These are phyloP conservation scores for Heliothis peltigera DNA, from an alignment of 2,888 invertebrate species.

Conservation along the genomic window DNA sequence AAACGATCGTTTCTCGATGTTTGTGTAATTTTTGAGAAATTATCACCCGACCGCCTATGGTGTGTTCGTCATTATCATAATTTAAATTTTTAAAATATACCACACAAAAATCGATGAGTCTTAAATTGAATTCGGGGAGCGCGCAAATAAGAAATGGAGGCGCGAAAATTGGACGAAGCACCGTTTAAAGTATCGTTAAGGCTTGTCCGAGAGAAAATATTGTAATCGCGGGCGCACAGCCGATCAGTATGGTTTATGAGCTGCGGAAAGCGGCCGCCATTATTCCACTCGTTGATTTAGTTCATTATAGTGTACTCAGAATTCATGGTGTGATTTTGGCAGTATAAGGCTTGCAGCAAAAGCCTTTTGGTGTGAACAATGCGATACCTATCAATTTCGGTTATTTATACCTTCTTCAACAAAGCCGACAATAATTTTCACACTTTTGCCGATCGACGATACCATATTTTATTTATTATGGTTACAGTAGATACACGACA, in stretches of 20 bases:
- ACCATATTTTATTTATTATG: constrained; percentile 3
- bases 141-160: constrained; percentile 86
- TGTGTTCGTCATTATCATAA: constrained; percentile 82
- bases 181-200: constrained; percentile 89
- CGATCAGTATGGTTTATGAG: constrained; percentile 80
- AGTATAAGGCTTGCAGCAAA: constrained; percentile 43
- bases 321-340: constrained; percentile 66
- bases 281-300: constrained; percentile 71
- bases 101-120: constrained; percentile 85
- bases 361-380: constrained; percentile 46
- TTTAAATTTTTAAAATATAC: constrained; percentile 76
- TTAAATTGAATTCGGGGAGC: constrained; percentile 88
- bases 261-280: constrained; percentile 76
- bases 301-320: constrained; percentile 74
- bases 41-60: constrained; percentile 79
- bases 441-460: constrained; percentile 25
- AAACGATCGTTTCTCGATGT: constrained; percentile 75
- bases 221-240: constrained; percentile 76
- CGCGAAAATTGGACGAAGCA: constrained; percentile 84
- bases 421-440: constrained; percentile 30
- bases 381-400: constrained; percentile 44
- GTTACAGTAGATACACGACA: background rate
- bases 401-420: constrained; percentile 38
- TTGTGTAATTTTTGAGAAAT: constrained; percentile 81
- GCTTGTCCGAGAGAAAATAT: constrained; percentile 84